phyloP scores from a whole-genome alignment of 2,113 vertebrate species.

The Ardeotis arabs region DNA sequence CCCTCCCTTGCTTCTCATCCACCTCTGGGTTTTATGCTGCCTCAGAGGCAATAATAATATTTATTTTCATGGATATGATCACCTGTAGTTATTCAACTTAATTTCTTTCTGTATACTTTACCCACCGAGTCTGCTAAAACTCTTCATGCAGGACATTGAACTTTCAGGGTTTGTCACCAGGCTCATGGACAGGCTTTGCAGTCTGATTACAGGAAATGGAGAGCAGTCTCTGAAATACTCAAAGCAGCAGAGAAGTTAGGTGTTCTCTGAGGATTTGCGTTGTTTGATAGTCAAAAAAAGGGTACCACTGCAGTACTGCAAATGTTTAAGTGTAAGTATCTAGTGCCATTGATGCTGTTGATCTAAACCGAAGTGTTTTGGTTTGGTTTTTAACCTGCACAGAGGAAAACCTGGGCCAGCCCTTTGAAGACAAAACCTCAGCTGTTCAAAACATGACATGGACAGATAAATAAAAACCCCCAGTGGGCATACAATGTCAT shows the following conservation, averaged over 20 bases:
- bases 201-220: background rate
- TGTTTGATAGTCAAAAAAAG: background rate
- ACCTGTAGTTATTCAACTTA: background rate
- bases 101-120: background rate
- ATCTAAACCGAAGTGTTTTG: background rate
- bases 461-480: background rate
- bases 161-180: background rate
- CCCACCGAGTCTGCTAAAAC: background rate
- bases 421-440: background rate
- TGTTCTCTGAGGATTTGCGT: background rate
- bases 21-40: background rate
- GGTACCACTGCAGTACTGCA: background rate
- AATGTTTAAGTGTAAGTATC: background rate
- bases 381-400: background rate
- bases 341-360: background rate
- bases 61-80: background rate
- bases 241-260: background rate
- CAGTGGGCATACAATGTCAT: no score
- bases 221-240: background rate
- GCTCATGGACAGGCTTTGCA: background rate
- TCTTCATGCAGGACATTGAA: background rate
- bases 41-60: background rate
- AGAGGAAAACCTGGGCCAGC: background rate
- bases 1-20: background rate
- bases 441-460: background rate